A percentile compares a stretch with the other conserved stretches of the same genome.
Conservation (phyloP, 2,888 invertebrate species). For the Ditylenchus weischeri region DNA sequence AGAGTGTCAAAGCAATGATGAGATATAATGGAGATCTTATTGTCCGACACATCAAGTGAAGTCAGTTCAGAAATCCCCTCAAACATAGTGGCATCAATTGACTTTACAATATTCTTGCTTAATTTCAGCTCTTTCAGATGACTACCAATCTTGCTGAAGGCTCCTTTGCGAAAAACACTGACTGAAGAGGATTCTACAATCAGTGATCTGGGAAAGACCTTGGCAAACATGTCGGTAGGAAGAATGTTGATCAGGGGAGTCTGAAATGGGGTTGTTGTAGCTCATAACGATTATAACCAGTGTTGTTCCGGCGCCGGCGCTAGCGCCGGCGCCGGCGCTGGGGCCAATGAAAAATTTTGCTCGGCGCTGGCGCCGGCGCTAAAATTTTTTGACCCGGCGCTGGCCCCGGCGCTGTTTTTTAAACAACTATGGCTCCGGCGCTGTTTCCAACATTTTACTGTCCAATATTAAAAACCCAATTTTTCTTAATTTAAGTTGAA, state of each 20-base stretch:
- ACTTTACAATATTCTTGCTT: constrained; percentile 46
- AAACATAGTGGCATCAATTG: constrained; percentile 22
- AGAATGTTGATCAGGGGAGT: constrained; percentile 36
- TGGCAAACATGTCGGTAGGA: constrained; percentile 47
- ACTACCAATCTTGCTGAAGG: constrained; percentile 35
- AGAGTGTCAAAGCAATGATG: not conserved
- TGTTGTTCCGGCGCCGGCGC: too few relatives aligned
- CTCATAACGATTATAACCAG: too few relatives aligned
- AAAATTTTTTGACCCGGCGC: too few relatives aligned
- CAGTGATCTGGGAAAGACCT: constrained; percentile 36
- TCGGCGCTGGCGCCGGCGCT: too few relatives aligned
- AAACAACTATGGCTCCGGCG: too few relatives aligned
- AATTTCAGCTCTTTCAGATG: constrained; percentile 34
- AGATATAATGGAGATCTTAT: not conserved
- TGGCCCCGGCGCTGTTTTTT: too few relatives aligned
- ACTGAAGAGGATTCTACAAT: constrained; percentile 40
- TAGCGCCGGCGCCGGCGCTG: too few relatives aligned
- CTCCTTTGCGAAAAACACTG: constrained; percentile 37
- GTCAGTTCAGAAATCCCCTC: not conserved
- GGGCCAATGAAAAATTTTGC: too few relatives aligned
- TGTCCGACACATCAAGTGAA: not conserved
- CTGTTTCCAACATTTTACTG: too few relatives aligned
- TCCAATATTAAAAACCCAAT: too few relatives aligned
- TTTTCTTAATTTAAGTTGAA: too few relatives aligned
- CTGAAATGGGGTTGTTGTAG: too few relatives aligned